Conservation (phyloP, 2,888 invertebrate species). For the Scaptomyza caliginosa region DNA sequence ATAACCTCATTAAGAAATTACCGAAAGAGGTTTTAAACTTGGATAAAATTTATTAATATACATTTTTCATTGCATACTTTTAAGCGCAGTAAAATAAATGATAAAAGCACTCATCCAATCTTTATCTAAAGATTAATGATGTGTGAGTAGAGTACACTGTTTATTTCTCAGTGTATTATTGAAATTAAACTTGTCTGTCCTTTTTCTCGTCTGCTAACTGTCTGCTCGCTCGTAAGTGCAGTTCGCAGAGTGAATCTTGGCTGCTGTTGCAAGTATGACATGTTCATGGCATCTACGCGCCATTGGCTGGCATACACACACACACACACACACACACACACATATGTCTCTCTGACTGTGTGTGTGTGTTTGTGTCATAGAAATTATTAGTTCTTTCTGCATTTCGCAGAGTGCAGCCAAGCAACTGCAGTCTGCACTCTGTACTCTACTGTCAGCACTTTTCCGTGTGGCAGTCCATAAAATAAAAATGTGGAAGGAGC, state of each 20-base stretch:
- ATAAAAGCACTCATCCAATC: too few species aligned
- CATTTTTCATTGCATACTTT: background rate
- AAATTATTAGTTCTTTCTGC: slow-evolving; percentile 56
- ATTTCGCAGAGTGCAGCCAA: slow-evolving; percentile 49
- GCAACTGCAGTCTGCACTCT: slow-evolving; percentile 31
- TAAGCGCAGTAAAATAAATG: background rate
- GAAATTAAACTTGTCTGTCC: slow-evolving; percentile 12
- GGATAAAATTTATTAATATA: background rate
- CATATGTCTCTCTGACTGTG: background rate
- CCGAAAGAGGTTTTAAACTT: background rate
- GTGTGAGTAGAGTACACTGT: background rate
- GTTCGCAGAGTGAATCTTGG: slow-evolving; percentile 36
- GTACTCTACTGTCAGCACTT: slow-evolving; percentile 49
- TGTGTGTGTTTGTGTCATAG: slow-evolving; percentile 25
- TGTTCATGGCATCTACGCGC: slow-evolving; percentile 61
- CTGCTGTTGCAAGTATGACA: slow-evolving; percentile 55
- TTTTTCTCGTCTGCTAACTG: slow-evolving; percentile 29
- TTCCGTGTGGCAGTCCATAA: slow-evolving; percentile 56
- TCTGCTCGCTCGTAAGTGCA: slow-evolving; percentile 47
- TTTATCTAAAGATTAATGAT: background rate
- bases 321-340: background rate
- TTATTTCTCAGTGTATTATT: slow-evolving; percentile 23
- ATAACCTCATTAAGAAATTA: background rate
- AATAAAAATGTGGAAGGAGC: slow-evolving; percentile 59
- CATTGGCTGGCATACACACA: slow-evolving; percentile 42